phyloP scores from a whole-genome alignment of 2,888 invertebrate genomes.

The Patella ulyssiponensis region DNA sequence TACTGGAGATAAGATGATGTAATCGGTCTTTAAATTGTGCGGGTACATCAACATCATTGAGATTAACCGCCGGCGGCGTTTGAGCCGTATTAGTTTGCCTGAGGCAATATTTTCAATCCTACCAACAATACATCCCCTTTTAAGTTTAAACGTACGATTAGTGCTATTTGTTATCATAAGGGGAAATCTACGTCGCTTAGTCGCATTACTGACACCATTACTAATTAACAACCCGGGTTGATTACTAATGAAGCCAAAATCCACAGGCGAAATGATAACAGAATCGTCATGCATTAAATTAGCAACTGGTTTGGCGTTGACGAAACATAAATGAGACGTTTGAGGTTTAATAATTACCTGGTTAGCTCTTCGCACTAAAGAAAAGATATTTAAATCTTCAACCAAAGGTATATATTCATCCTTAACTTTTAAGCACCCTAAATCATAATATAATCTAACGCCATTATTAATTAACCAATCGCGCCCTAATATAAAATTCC shows the following conservation, averaged over 20 bases:
- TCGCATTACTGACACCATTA: background rate
- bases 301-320: no score
- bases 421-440: no score
- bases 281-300: no score
- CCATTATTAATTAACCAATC: no score
- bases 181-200: background rate
- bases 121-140: slow-evolving; percentile 10
- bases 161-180: background rate
- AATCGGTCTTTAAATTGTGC: background rate
- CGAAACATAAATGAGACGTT: no score
- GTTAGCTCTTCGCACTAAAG: no score
- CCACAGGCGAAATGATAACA: no score
- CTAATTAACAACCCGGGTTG: background rate
- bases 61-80: background rate
- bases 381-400: no score
- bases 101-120: background rate
- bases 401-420: no score
- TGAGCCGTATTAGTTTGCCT: background rate
- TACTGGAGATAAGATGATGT: background rate
- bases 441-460: no score
- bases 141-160: background rate
- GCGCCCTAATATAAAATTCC: background rate
- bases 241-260: no score
- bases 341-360: no score
- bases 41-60: background rate